Conservation (phyloP, 2,113 vertebrate genomes). For the Cyprinodon brontotheroides region DNA sequence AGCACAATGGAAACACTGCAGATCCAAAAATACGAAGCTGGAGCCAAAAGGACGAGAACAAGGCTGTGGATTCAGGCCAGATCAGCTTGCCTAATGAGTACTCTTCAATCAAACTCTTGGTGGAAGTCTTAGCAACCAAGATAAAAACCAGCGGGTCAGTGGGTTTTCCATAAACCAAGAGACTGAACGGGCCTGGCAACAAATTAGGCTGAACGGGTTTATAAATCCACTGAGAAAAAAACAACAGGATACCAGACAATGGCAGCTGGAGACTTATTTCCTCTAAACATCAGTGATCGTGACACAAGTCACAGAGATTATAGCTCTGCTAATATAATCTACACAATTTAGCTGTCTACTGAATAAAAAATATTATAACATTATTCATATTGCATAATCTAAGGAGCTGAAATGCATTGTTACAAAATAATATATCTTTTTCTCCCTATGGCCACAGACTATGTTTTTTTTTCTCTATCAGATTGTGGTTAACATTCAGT, state of each 20-base stretch:
- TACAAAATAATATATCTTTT: neutral
- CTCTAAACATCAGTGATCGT: conserved; percentile 32
- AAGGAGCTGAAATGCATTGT: neutral
- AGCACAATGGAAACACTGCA: conserved; percentile 39
- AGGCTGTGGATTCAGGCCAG: conserved; percentile 39
- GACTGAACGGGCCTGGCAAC: conserved; percentile 14
- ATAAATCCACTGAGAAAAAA: conserved; percentile 42
- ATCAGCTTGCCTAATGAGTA: conserved; percentile 24
- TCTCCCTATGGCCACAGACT: neutral
- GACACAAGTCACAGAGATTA: conserved; percentile 24
- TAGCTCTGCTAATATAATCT: neutral
- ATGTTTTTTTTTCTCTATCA: neutral
- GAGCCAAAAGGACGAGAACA: conserved; percentile 27
- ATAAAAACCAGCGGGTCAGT: conserved; percentile 52
- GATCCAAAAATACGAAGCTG: conserved; percentile 33
- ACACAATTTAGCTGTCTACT: neutral
- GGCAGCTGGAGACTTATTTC: conserved; percentile 51
- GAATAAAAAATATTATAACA: neutral
- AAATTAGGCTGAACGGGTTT: conserved; percentile 34
- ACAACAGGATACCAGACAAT: conserved; percentile 68
- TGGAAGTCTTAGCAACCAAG: conserved; percentile 62
- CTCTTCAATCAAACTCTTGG: conserved; percentile 25
- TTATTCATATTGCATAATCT: neutral
- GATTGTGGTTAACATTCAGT: neutral
- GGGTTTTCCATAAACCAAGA: conserved; percentile 28